Conservation (phyloP, 2,797 vertebrate species). For the Poecilia velifera region DNA sequence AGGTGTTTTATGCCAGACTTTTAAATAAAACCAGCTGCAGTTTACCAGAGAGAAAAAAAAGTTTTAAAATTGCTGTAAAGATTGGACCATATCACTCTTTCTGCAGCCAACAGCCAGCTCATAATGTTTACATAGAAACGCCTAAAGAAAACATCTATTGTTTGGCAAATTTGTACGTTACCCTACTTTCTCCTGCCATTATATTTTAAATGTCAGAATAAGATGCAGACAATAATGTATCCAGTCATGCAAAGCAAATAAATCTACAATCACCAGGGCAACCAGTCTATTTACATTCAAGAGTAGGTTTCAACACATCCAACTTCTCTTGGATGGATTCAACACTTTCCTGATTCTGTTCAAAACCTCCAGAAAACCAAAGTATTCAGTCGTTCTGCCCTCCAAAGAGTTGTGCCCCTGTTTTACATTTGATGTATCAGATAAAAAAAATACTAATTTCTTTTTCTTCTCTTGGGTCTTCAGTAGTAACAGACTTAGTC, state of each 20-base stretch:
- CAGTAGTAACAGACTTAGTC: not conserved
- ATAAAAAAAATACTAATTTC: not conserved
- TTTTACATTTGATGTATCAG: not conserved
- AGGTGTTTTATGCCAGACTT: constrained; percentile 66
- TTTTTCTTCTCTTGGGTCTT: not conserved
- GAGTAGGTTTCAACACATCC: constrained; percentile 40
- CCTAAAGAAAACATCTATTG: not conserved
- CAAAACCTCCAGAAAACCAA: not conserved
- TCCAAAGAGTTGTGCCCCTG: not conserved
- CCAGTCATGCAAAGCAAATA: constrained; percentile 19
- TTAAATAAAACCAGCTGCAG: constrained; percentile 67
- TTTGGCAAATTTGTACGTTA: constrained; percentile 1
- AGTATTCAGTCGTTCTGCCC: not conserved
- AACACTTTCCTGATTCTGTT: not conserved
- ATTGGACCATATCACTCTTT: constrained; percentile 47
- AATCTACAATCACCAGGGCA: constrained; percentile 60
- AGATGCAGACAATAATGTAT: constrained; percentile 39
- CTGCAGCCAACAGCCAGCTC: constrained; percentile 32
- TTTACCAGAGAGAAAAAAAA: constrained; percentile 10
- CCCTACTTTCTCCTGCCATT: not conserved
- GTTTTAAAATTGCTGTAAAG: constrained; percentile 35
- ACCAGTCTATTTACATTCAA: constrained; percentile 67
- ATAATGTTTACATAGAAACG: constrained; percentile 23
- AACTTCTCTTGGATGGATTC: constrained; percentile 12
- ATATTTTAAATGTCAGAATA: constrained; percentile 32